These are phyloP conservation scores for Chesias legatella DNA, from an alignment of 2,888 invertebrate genomes.

Conservation along the genomic window DNA sequence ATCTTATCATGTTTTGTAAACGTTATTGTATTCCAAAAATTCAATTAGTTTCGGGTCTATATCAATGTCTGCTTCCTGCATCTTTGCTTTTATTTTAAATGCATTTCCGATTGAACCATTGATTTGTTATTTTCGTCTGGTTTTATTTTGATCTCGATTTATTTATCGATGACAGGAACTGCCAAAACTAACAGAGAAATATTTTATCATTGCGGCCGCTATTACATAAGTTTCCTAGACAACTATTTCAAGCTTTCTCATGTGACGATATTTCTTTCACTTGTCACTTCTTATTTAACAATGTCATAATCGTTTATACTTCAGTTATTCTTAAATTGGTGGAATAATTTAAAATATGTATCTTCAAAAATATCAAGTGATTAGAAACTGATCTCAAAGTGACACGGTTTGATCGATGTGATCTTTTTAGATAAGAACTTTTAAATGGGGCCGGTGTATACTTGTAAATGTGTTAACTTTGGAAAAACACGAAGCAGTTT, in stretches of 20 bases:
- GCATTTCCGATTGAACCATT: conserved; percentile 18
- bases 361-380: conserved; percentile 6
- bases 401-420: conserved; percentile 53
- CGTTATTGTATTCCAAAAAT: conserved; percentile 19
- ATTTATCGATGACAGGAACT: conserved; percentile 28
- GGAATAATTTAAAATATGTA: conserved; percentile 1
- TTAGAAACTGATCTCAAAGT: conserved; percentile 14
- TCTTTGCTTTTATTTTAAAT: conserved; percentile 21
- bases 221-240: conserved; percentile 31
- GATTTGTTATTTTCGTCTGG: conserved; percentile 25
- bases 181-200: conserved; percentile 32
- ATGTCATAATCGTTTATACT: conserved; percentile 13
- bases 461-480: conserved; percentile 38
- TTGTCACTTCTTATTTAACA: conserved; percentile 26
- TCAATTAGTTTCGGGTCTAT: conserved; percentile 17
- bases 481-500: conserved; percentile 17
- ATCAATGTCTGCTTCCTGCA: conserved; percentile 22
- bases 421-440: conserved; percentile 56
- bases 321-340: background rate
- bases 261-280: conserved; percentile 16
- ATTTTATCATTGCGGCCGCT: conserved; percentile 34
- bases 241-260: conserved; percentile 13
- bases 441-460: conserved; percentile 48
- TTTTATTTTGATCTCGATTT: conserved; percentile 23
- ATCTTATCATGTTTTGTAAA: conserved; percentile 11